A percentile compares a stretch with the other conserved stretches of the same genome.
phyloP scores from a whole-genome alignment of 1,140 invertebrate species.

The Homarus americanus region DNA sequence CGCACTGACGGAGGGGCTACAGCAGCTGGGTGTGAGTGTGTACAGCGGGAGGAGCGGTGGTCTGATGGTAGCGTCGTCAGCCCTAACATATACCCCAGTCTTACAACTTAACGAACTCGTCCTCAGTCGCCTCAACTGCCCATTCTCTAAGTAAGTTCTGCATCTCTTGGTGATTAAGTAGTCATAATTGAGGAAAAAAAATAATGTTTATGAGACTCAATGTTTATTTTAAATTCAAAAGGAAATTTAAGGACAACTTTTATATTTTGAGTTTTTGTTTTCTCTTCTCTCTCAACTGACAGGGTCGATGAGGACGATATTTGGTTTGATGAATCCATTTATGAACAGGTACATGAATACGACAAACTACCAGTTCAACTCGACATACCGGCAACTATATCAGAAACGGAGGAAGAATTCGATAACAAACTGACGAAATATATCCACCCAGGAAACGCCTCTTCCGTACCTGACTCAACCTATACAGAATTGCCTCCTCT shows the following conservation, averaged over 20 bases:
- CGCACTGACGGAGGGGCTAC: background rate
- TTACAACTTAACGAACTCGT: background rate
- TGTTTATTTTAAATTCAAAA: too few species aligned
- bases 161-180: background rate
- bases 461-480: too few species aligned
- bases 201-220: background rate
- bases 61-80: background rate
- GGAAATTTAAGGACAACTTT: background rate
- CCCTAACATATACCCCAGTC: background rate
- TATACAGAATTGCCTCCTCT: too few species aligned
- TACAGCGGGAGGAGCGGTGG: background rate
- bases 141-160: background rate
- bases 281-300: background rate
- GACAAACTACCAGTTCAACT: too few species aligned
- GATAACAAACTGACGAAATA: too few species aligned
- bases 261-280: background rate
- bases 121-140: background rate
- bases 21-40: background rate
- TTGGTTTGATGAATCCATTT: constrained; percentile 9
- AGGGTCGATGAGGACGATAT: constrained; percentile 17
- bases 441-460: too few species aligned
- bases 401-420: too few species aligned
- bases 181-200: background rate
- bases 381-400: too few species aligned
- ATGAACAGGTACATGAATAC: background rate